Evolutionary conservation across 2,113 vertebrate species (phyloP).

Genomic region (Carlito syrichta): DNA sequence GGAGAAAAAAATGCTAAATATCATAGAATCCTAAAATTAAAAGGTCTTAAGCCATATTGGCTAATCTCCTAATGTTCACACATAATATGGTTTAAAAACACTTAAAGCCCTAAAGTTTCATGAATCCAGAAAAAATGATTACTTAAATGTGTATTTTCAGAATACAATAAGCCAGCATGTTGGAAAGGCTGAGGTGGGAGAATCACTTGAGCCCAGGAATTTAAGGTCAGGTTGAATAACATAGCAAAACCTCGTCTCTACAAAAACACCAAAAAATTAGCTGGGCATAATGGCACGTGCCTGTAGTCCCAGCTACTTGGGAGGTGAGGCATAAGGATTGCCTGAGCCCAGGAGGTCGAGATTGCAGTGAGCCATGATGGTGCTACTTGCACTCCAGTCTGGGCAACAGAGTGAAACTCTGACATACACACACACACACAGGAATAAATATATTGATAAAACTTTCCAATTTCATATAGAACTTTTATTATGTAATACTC

Average conservation of each 20-base stretch:
- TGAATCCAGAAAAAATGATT: background rate
- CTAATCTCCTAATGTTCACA: background rate
- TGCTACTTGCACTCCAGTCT: background rate
- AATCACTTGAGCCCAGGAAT: background rate
- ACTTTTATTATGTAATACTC: background rate
- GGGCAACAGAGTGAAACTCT: background rate
- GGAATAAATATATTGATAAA: background rate
- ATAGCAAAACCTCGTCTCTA: background rate
- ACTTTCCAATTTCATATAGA: background rate
- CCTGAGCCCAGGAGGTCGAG: background rate
- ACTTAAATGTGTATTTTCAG: background rate
- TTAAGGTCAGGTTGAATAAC: background rate
- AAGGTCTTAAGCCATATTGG: background rate
- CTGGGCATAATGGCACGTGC: background rate
- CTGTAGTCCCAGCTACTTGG: background rate
- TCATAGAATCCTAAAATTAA: background rate
- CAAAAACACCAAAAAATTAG: background rate
- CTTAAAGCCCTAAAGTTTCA: background rate
- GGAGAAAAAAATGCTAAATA: background rate
- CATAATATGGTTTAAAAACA: background rate
- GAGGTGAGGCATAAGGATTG: background rate
- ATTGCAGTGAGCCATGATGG: background rate
- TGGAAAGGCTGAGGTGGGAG: background rate
- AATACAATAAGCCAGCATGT: background rate
- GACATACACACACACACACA: too few species aligned